Evolutionary conservation across 2,113 vertebrate genomes (phyloP), one percentile per base, ranked within the genome.

Genomic region (Leucosticte australis): DNA sequence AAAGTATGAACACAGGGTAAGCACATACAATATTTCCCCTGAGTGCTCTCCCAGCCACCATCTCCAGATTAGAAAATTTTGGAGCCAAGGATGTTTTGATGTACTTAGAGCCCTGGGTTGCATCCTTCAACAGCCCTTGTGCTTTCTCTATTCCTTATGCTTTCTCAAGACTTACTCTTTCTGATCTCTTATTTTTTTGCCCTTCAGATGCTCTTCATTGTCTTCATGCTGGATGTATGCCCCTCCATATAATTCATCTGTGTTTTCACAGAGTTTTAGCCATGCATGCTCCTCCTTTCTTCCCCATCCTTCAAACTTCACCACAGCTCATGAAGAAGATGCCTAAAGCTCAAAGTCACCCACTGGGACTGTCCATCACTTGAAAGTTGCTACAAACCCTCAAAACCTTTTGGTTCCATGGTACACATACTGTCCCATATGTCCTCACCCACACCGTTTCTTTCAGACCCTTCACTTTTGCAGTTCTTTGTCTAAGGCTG

Each of bases 1-100:
- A 86, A 95, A 97, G 60, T 91, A 89, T 87, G 95, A 94, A 88
- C 92, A 92, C 83, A 93, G 96, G 69, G 94, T 92, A 90, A 96
- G 86, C 95, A 93, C 92, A 95, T 81, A 95, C 16, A 94, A n/a
- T 39, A 90, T 95, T 95, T 95, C 96, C 96, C 95, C 56, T 44
- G 94, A 70, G 95, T 78, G 52, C n/a, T 91, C 86, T 90, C 86
- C 71, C 76, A 91, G 95, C 64, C 20, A 23, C 83, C 73, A 84
- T 47, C 52, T 92, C 76, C 83, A 90, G 60, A 95, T 41, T 41
- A 92, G 83, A 92, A 93, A 81, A 90, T 84, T 81, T 92, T 90
- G 73, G 56, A 95, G 68, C 91, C 83, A 75, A 93, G 39, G 57
- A 83, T 87, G 56, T 90, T 94, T 94, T 86, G 52, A 24, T 75